These are phyloP conservation scores for Carassius carassius DNA, from an alignment of 2,113 vertebrate species.

Conservation along the genomic window DNA sequence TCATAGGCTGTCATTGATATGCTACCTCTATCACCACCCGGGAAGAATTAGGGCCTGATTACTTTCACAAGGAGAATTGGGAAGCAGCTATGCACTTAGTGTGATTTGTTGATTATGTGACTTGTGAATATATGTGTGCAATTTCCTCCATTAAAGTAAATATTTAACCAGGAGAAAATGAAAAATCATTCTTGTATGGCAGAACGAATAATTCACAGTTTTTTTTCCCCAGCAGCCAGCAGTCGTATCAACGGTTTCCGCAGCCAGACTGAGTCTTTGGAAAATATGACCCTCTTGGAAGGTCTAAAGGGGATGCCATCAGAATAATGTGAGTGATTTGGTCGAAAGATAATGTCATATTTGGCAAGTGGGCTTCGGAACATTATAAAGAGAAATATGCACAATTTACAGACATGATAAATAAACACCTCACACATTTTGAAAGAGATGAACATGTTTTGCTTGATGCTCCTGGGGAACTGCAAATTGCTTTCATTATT, in stretches of 20 bases:
- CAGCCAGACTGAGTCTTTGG: conserved; percentile 11
- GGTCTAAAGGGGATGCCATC: conserved; percentile 14
- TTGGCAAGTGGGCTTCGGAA: conserved; percentile 5
- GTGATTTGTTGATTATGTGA: conserved; percentile 52
- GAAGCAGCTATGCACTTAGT: conserved; percentile 43
- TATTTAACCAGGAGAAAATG: conserved; percentile 48
- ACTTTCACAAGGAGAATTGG: conserved; percentile 38
- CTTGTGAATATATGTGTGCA: conserved; percentile 36
- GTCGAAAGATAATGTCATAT: conserved; percentile 23
- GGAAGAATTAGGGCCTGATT: conserved; percentile 48
- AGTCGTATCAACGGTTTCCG: not conserved
- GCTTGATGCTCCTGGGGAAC: conserved; percentile 20
- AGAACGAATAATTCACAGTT: conserved; percentile 29
- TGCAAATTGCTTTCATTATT: conserved; percentile 38
- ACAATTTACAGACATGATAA: conserved; percentile 21
- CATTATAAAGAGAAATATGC: conserved; percentile 32
- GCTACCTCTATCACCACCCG: conserved; percentile 34
- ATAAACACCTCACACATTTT: conserved; percentile 23
- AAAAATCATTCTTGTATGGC: conserved; percentile 48
- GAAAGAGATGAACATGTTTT: conserved; percentile 28
- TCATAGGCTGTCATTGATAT: conserved; percentile 53
- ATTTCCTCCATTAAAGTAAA: conserved; percentile 42
- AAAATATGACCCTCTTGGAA: not conserved
- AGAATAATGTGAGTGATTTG: conserved; percentile 19
- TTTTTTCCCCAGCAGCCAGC: not conserved